A percentile compares a stretch with the other conserved stretches of the same genome.
phyloP scores from a whole-genome alignment of 2,888 invertebrate species.

The Blomia tropicalis region DNA sequence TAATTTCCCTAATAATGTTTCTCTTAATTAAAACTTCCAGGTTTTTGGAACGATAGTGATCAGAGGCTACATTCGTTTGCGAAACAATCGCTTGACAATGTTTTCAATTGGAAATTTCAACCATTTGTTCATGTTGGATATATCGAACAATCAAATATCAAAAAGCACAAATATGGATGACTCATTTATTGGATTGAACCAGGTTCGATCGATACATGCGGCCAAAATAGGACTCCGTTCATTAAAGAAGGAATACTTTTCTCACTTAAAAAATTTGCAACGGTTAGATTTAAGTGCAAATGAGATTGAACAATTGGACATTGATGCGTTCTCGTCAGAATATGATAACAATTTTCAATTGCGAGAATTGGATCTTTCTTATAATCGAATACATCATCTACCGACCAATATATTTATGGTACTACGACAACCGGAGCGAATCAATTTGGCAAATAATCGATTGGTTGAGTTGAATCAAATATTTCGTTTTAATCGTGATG shows the following conservation, averaged over 20 bases:
- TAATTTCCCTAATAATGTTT: neutral
- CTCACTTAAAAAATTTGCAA: neutral
- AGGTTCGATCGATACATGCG: slow-evolving; percentile 1
- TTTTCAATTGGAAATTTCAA: slow-evolving; percentile 16
- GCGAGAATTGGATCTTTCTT: slow-evolving; percentile 1
- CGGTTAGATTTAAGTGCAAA: slow-evolving; percentile 16
- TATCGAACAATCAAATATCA: slow-evolving; percentile 5
- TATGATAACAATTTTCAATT: slow-evolving; percentile 19
- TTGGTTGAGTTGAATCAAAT: neutral
- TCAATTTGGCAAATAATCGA: slow-evolving; percentile 17
- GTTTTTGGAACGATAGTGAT: slow-evolving; percentile 7
- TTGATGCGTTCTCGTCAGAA: slow-evolving; percentile 16
- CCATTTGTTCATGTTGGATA: slow-evolving; percentile 10
- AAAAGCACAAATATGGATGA: neutral
- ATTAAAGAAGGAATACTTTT: slow-evolving; percentile 11
- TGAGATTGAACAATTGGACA: slow-evolving; percentile 3
- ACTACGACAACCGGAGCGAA: neutral
- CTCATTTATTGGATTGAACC: slow-evolving; percentile 14
- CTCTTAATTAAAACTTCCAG: slow-evolving; percentile 1
- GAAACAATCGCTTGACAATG: slow-evolving; percentile 4
- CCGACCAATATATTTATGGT: slow-evolving; percentile 15
- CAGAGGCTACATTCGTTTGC: neutral
- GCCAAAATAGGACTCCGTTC: neutral
- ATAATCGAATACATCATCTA: neutral
- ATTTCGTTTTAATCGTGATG: slow-evolving; percentile 14